A percentile compares a stretch with the other conserved stretches of the same genome.
Conservation (phyloP, 2,888 invertebrate genomes). For the Melipona bicolor region DNA sequence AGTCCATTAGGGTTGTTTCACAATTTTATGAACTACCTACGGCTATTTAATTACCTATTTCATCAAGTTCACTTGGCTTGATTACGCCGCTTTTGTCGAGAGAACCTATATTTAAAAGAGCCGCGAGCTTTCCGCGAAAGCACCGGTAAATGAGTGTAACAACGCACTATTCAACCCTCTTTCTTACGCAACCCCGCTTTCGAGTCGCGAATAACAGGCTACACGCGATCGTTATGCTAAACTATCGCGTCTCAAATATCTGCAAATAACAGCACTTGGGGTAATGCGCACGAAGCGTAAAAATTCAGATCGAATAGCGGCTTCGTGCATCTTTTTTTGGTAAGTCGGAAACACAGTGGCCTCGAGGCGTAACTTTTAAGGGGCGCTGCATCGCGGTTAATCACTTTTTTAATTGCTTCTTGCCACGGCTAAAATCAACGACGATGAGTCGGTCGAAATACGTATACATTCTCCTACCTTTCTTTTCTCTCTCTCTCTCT, state of each 20-base stretch:
- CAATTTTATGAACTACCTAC: too few species aligned
- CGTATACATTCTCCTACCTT: not conserved
- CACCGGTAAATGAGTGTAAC: not conserved
- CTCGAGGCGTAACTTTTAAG: constrained; percentile 43
- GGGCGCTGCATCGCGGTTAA: constrained; percentile 54
- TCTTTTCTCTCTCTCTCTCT: not conserved
- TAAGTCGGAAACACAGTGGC: constrained; percentile 34
- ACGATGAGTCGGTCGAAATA: constrained; percentile 20
- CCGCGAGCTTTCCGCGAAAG: not conserved
- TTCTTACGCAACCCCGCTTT: not conserved
- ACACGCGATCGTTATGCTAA: not conserved
- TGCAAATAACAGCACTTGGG: not conserved
- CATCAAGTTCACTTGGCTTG: too few species aligned
- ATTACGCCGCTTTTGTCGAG: too few species aligned
- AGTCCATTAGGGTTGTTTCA: too few species aligned
- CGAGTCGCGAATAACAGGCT: not conserved
- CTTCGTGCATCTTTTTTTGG: not conserved
- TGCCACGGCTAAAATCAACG: constrained; percentile 27
- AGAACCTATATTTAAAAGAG: too few species aligned
- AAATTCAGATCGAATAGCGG: not conserved
- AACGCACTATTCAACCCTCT: not conserved
- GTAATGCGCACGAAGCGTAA: not conserved
- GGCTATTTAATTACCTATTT: too few species aligned
- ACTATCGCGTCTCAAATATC: not conserved
- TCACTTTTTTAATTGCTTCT: constrained; percentile 69